Conservation (phyloP, 2,888 invertebrate species). For the Polydrusus pterygomalis region DNA sequence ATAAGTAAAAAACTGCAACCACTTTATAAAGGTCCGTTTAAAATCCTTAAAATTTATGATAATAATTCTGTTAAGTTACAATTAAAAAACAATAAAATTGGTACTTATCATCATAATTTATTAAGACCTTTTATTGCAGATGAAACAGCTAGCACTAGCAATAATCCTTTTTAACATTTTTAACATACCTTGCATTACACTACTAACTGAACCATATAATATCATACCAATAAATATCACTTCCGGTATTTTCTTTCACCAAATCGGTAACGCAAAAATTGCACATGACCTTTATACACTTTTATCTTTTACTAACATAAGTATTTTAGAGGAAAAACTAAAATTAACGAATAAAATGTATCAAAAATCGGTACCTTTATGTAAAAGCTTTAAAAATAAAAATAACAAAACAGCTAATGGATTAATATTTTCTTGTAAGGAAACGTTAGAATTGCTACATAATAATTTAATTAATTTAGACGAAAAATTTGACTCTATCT, state of each 20-base stretch:
- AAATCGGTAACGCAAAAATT: conserved; percentile 7
- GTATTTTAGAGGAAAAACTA: conserved; percentile 13
- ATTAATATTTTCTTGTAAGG: conserved; percentile 4
- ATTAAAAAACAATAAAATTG: conserved; percentile 29
- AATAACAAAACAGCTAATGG: not conserved
- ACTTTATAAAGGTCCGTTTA: conserved; percentile 27
- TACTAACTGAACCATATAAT: too few species aligned
- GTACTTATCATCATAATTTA: conserved; percentile 29
- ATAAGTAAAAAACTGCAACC: conserved; percentile 9
- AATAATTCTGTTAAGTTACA: conserved; percentile 5
- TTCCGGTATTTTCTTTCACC: conserved; percentile 34
- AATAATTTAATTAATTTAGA: not conserved
- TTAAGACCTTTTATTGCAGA: conserved; percentile 19
- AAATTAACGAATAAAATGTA: not conserved
- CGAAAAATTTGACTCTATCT: conserved; percentile 37
- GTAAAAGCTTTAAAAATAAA: not conserved
- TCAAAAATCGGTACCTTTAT: not conserved
- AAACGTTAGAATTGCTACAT: not conserved
- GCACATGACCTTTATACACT: conserved; percentile 4
- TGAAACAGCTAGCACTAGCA: not conserved
- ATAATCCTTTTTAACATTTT: not conserved
- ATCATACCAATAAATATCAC: too few species aligned
- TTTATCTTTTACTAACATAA: conserved; percentile 16
- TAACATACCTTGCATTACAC: not conserved
- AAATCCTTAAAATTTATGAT: conserved; percentile 12